Evolutionary conservation across 2,113 vertebrate genomes (phyloP).

Genomic region (Forbesichthys papilliferus): DNA sequence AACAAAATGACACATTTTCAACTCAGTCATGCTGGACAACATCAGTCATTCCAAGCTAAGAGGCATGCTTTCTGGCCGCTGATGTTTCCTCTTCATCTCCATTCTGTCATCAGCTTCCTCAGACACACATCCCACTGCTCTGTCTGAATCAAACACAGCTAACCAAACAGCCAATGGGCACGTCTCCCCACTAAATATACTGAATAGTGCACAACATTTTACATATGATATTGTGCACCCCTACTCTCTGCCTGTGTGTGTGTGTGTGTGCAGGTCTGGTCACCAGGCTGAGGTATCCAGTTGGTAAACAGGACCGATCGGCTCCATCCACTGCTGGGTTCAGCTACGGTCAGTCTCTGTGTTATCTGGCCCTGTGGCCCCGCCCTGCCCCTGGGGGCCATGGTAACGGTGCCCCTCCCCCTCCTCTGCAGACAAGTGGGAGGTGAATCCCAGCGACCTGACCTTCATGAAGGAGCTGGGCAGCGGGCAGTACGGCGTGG

Average conservation of each 20-base stretch:
- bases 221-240: conserved; percentile 46
- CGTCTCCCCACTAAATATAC: no score
- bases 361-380: no score
- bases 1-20: no score
- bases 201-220: no score
- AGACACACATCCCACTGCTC: no score
- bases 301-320: conserved; percentile 77
- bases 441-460: conserved; percentile 89
- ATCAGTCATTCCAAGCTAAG: no score
- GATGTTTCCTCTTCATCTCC: not conserved
- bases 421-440: conserved; percentile 53
- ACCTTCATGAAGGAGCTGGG: conserved; percentile 95
- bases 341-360: conserved; percentile 85
- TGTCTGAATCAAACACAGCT: no score
- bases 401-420: not conserved
- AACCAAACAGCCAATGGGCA: no score
- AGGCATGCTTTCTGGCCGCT: no score
- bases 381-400: no score
- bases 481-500: conserved; percentile 88
- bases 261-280: conserved; percentile 81
- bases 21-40: no score
- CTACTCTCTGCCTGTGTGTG: conserved; percentile 67
- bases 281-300: conserved; percentile 87
- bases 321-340: conserved; percentile 91
- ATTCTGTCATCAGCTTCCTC: not conserved